Evolutionary conservation across 2,888 invertebrate genomes (phyloP).

Genomic region (Clostera curtula): DNA sequence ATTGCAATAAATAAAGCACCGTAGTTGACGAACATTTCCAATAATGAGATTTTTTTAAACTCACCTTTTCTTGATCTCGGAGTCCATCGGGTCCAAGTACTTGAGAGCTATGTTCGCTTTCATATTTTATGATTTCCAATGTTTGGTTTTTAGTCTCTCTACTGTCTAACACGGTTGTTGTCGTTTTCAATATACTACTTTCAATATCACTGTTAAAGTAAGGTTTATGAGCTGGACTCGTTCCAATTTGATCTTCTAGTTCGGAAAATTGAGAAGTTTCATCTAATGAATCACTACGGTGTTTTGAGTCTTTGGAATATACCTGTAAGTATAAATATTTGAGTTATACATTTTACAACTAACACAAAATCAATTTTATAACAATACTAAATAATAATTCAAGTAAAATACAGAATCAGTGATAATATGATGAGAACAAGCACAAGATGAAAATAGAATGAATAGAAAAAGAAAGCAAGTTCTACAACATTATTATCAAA

Average conservation of each 20-base stretch:
- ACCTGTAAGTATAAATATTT: too few species aligned
- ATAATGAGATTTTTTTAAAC: too few species aligned
- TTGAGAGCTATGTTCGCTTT: slow-evolving; percentile 53
- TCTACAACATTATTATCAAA: too few species aligned
- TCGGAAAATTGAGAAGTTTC: slow-evolving; percentile 70
- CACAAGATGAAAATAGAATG: too few species aligned
- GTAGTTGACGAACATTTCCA: too few species aligned
- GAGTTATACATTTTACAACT: too few species aligned
- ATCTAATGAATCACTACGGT: slow-evolving; percentile 66
- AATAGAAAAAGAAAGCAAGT: too few species aligned
- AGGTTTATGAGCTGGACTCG: slow-evolving; percentile 54
- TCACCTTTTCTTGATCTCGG: slow-evolving; percentile 49
- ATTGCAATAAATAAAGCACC: slow-evolving; percentile 7
- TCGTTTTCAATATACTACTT: slow-evolving; percentile 21
- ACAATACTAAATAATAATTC: too few species aligned
- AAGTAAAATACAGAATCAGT: too few species aligned
- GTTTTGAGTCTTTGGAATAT: slow-evolving; percentile 63
- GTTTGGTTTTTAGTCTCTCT: slow-evolving; percentile 38
- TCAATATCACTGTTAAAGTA: slow-evolving; percentile 32
- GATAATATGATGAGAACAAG: too few species aligned
- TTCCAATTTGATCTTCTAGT: slow-evolving; percentile 62
- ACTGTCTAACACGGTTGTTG: slow-evolving; percentile 23
- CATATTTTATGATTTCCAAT: slow-evolving; percentile 52
- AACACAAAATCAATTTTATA: too few species aligned
- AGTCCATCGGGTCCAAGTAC: slow-evolving; percentile 28